A percentile compares a stretch with the other conserved stretches of the same genome.
Evolutionary conservation across 2,888 invertebrate species (phyloP).

Genomic region (Phasia obesa): DNA sequence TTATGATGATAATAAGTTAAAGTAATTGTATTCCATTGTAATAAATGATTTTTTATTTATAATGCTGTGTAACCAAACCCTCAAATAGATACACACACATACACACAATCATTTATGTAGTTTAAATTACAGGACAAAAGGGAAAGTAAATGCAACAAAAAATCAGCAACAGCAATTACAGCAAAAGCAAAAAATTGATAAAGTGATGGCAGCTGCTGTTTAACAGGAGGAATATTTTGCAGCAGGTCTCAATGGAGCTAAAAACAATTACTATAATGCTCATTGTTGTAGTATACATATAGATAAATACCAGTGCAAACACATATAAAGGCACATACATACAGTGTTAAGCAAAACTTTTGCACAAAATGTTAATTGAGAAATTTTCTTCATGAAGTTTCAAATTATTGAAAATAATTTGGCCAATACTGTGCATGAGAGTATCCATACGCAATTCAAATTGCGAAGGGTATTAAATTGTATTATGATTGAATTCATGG

Average conservation of each 20-base stretch:
- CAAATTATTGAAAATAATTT: too few relatives aligned
- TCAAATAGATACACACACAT: too few relatives aligned
- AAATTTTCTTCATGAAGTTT: background rate
- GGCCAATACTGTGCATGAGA: background rate
- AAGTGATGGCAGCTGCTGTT: constrained; percentile 27
- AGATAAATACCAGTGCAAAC: background rate
- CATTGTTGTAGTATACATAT: background rate
- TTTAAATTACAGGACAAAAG: constrained; percentile 25
- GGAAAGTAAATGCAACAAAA: background rate
- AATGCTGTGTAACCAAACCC: background rate
- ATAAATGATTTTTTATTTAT: constrained; percentile 38
- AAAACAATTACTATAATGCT: constrained; percentile 36
- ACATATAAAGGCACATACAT: background rate
- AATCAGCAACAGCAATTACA: background rate
- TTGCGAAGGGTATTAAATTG: too few relatives aligned
- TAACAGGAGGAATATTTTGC: constrained; percentile 11
- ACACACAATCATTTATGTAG: constrained; percentile 5
- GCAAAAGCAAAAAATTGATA: constrained; percentile 16
- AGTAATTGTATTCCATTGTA: constrained; percentile 30
- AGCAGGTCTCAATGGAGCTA: constrained; percentile 29
- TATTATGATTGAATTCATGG: background rate
- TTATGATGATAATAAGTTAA: constrained; percentile 26
- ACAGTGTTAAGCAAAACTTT: background rate
- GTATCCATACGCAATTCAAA: background rate
- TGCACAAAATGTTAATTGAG: background rate